These are phyloP conservation scores for Alviniconcha strummeri DNA, from an alignment of 2,888 invertebrate genomes.

Conservation along the genomic window DNA sequence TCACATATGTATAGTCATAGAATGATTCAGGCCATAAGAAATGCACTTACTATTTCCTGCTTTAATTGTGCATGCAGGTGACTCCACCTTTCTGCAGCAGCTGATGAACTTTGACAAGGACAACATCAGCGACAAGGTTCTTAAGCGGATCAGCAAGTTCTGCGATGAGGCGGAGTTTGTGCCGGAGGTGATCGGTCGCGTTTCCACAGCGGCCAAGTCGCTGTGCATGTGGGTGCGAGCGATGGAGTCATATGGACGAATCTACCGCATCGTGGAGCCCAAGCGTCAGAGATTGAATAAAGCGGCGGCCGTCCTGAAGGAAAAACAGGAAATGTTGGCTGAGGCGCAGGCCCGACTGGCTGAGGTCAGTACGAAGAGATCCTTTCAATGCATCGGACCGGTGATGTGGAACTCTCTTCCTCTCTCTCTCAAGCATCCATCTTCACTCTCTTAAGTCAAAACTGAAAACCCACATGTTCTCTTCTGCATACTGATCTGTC, in stretches of 20 bases:
- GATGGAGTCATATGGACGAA: slow-evolving; percentile 92
- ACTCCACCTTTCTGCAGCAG: slow-evolving; percentile 75
- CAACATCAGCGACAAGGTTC: slow-evolving; percentile 86
- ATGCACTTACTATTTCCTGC: no score
- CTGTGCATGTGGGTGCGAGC: slow-evolving; percentile 91
- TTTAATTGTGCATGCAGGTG: slow-evolving; percentile 59
- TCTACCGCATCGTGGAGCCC: slow-evolving; percentile 86
- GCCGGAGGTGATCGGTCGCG: slow-evolving; percentile 88
- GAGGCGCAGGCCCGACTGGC: slow-evolving; percentile 86
- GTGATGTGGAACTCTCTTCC: no score
- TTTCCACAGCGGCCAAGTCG: slow-evolving; percentile 90
- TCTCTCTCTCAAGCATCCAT: no score
- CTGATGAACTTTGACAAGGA: slow-evolving; percentile 91
- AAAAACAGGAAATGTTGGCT: slow-evolving; percentile 86
- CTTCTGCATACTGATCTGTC: no score
- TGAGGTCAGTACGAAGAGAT: slow-evolving; percentile 74
- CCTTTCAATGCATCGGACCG: no score
- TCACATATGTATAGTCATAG: no score
- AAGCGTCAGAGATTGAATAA: slow-evolving; percentile 88
- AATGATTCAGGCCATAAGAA: no score
- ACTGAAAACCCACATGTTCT: no score
- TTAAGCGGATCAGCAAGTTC: slow-evolving; percentile 87
- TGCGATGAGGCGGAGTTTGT: slow-evolving; percentile 89
- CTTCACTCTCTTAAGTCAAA: no score
- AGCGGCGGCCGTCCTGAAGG: slow-evolving; percentile 83